These are phyloP conservation scores for Lepus americanus DNA, from an alignment of 2,113 vertebrate species.

Conservation along the genomic window DNA sequence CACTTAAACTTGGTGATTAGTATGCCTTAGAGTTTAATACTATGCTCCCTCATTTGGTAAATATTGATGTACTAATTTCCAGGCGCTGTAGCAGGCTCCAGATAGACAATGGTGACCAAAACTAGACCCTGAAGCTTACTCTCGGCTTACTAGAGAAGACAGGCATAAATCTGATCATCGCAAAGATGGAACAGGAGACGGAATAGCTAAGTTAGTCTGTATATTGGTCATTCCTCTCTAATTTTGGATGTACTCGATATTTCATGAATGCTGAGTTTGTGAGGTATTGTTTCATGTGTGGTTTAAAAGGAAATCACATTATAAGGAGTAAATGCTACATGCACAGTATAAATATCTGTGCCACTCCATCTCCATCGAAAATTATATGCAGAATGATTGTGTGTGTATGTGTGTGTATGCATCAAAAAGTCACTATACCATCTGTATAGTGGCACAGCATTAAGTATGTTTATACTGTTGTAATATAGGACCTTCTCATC, in stretches of 20 bases:
- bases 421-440: not conserved
- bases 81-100: not conserved
- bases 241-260: constrained; percentile 51
- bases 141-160: not conserved
- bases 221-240: constrained; percentile 48
- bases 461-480: not conserved
- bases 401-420: not conserved
- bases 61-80: not conserved
- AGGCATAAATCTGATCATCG: not conserved
- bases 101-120: not conserved
- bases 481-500: not conserved
- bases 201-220: not conserved
- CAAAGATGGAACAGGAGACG: not conserved
- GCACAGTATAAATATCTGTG: not conserved
- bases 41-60: not conserved
- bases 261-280: constrained; percentile 64
- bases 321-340: not conserved
- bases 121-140: not conserved
- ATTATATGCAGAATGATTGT: not conserved
- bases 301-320: constrained; percentile 44
- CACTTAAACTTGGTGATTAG: not conserved
- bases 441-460: not conserved
- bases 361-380: not conserved
- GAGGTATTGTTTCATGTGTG: not conserved
- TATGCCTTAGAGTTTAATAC: constrained; percentile 22